phyloP scores from a whole-genome alignment of 2,113 vertebrate species.

The Symphodus melops region DNA sequence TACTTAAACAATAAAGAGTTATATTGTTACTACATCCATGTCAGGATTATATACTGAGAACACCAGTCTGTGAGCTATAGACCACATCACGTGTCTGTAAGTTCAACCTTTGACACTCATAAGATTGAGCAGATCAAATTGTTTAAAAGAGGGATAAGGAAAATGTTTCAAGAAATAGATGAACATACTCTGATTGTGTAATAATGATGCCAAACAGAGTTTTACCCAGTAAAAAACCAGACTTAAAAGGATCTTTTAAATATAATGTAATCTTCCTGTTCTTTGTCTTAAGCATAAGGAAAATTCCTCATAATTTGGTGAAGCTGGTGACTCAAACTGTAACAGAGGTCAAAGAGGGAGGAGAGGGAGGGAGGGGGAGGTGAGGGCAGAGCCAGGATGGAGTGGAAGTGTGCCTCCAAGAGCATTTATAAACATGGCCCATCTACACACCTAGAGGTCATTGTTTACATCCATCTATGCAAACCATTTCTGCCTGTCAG shows the following conservation, averaged over 20 bases:
- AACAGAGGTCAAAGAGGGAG: constrained; percentile 48
- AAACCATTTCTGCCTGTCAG: constrained; percentile 25
- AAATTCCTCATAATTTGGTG: constrained; percentile 18
- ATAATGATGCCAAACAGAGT: neutral
- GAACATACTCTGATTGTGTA: neutral
- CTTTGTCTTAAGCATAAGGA: constrained; percentile 3
- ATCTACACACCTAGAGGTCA: constrained; percentile 47
- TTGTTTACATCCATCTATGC: constrained; percentile 65
- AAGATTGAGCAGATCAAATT: too few species aligned
- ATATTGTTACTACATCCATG: too few species aligned
- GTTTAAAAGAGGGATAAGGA: too few species aligned
- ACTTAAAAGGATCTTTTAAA: neutral
- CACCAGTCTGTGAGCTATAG: too few species aligned
- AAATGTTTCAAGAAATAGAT: neutral
- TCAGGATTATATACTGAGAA: too few species aligned
- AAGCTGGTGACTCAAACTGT: constrained; percentile 27
- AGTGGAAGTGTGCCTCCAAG: constrained; percentile 72
- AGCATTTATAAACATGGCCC: constrained; percentile 79
- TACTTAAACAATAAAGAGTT: too few species aligned
- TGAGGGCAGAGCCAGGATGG: constrained; percentile 72
- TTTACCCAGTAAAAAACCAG: neutral
- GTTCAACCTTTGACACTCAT: too few species aligned
- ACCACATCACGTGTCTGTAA: too few species aligned
- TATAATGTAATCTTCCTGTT: neutral
- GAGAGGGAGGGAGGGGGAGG: constrained; percentile 16